Conservation (phyloP, 2,888 invertebrate genomes). For the Limenitis camilla region DNA sequence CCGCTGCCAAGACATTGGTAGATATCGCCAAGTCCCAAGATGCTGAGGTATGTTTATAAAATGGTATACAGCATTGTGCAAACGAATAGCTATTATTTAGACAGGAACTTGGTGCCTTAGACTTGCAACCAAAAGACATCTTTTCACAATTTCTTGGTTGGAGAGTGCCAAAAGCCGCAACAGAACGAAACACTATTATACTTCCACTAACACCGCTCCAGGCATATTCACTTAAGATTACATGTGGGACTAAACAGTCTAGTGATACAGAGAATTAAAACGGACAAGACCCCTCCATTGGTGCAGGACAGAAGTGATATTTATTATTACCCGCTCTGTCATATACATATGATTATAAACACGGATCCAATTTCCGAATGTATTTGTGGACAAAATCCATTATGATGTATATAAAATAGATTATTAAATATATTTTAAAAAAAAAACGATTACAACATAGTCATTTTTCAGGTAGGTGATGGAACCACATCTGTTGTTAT, state of each 20-base stretch:
- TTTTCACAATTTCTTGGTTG: no score
- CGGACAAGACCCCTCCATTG: no score
- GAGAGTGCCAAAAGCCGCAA: no score
- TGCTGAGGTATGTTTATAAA: constrained; percentile 83
- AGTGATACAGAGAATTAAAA: no score
- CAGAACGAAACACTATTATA: no score
- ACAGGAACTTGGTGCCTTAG: no score
- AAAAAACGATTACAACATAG: not conserved
- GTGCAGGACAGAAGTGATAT: no score
- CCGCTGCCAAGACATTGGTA: constrained; percentile 97
- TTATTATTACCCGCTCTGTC: not conserved
- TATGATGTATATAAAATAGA: constrained; percentile 21
- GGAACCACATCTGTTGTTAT: constrained; percentile 98
- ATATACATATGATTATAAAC: constrained; percentile 45
- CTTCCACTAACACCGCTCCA: no score
- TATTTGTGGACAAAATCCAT: constrained; percentile 32
- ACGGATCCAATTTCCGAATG: constrained; percentile 62
- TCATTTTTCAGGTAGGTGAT: constrained; percentile 87
- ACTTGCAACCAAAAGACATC: no score
- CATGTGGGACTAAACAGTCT: no score
- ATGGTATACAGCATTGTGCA: not conserved
- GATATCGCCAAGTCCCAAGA: constrained; percentile 99
- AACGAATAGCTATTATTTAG: not conserved
- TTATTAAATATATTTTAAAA: not conserved
- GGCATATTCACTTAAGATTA: no score